These are phyloP conservation scores for Cynopterus sphinx DNA, from an alignment of 2,797 vertebrate species.

Conservation along the genomic window DNA sequence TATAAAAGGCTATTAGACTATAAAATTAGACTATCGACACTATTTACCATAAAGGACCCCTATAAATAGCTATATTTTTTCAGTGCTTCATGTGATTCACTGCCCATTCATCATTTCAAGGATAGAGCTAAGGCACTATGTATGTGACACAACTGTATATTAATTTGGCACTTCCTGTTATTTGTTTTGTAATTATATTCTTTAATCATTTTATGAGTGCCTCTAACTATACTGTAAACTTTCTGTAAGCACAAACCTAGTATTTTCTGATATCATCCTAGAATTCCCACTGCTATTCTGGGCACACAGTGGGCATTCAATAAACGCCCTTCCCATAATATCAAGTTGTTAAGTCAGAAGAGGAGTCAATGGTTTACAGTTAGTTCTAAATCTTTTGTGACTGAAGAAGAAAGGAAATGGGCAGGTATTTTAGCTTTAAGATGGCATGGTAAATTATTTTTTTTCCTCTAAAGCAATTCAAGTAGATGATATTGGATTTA, in stretches of 20 bases:
- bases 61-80: constrained; percentile 11
- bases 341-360: constrained; percentile 63
- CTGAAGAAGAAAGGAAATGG: constrained; percentile 61
- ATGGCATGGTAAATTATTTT: constrained; percentile 61
- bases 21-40: not conserved
- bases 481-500: constrained; percentile 71
- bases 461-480: constrained; percentile 51
- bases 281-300: constrained; percentile 1
- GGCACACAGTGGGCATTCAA: constrained; percentile 22
- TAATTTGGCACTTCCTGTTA: constrained; percentile 26
- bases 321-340: constrained; percentile 50
- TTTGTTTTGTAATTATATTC: constrained; percentile 47
- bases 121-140: not conserved
- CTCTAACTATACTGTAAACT: constrained; percentile 15
- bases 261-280: not conserved
- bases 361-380: constrained; percentile 58
- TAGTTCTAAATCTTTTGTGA: constrained; percentile 55
- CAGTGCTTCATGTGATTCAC: not conserved
- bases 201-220: constrained; percentile 37
- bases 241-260: not conserved
- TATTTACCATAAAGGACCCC: not conserved
- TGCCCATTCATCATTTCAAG: constrained; percentile 3
- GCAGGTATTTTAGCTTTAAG: constrained; percentile 66
- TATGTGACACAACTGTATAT: not conserved
- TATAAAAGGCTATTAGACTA: not conserved